Conservation (phyloP, 1,140 invertebrate genomes). For the Bombus turneri region DNA sequence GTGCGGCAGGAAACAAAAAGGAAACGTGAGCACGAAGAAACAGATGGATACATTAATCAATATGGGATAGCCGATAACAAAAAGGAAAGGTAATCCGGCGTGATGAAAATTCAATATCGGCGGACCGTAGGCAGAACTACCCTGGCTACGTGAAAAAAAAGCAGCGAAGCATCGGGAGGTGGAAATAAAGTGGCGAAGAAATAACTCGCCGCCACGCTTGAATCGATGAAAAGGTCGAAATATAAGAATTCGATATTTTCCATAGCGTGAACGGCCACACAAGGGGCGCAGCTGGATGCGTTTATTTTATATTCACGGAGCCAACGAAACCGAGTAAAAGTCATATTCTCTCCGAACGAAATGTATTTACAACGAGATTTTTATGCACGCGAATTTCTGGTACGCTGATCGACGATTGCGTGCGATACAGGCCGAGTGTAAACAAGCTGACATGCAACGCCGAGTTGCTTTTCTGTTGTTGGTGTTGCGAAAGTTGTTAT, state of each 20-base stretch:
- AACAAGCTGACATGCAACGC: conserved; percentile 13
- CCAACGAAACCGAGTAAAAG: neutral
- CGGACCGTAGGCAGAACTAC: neutral
- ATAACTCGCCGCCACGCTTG: neutral
- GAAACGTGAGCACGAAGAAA: conserved; percentile 43
- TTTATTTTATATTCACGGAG: no score
- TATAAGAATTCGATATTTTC: neutral
- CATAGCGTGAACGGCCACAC: neutral
- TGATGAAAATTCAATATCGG: conserved; percentile 56
- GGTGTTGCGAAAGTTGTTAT: conserved; percentile 46
- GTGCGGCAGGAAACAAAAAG: conserved; percentile 32
- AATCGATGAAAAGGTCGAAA: neutral
- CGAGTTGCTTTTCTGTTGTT: conserved; percentile 24
- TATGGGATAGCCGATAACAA: conserved; percentile 36
- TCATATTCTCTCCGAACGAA: neutral
- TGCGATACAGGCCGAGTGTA: neutral
- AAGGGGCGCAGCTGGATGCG: no score
- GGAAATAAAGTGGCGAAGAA: conserved; percentile 32
- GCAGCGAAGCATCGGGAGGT: neutral
- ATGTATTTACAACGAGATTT: conserved; percentile 23
- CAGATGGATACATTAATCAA: conserved; percentile 55
- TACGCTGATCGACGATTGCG: neutral
- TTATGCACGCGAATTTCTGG: conserved; percentile 9
- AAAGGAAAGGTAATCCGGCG: conserved; percentile 28
- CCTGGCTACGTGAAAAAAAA: neutral